Percentiles rank a stretch among this genome's conserved stretches.
Evolutionary conservation across 2,113 vertebrate genomes (phyloP).

Genomic region (Nicator chloris): DNA sequence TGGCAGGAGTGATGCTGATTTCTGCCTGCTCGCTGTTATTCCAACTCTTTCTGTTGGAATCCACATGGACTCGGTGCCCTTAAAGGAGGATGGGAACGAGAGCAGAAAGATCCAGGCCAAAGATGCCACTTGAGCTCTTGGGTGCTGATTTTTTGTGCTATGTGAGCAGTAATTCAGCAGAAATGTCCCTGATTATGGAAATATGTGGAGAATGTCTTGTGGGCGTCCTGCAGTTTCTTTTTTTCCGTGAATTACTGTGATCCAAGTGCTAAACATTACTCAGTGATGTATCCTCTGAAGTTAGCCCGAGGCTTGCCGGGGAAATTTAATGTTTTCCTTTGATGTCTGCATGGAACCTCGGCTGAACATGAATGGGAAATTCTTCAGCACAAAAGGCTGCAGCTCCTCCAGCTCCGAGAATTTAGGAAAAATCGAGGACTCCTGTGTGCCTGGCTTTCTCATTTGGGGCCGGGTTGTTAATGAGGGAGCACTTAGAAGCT

Average conservation of each 20-base stretch:
- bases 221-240: conserved; percentile 44
- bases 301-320: conserved; percentile 37
- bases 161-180: conserved; percentile 34
- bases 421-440: not conserved
- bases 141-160: not conserved
- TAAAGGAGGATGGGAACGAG: not conserved
- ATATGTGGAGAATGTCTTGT: conserved; percentile 69
- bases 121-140: not conserved
- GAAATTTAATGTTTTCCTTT: conserved; percentile 27
- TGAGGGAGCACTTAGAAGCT: not conserved
- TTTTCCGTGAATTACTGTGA: not conserved
- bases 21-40: not conserved
- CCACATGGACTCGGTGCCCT: not conserved
- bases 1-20: not conserved
- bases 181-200: conserved; percentile 46
- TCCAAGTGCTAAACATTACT: conserved; percentile 41
- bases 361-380: not conserved
- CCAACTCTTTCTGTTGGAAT: not conserved
- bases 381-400: not conserved
- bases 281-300: conserved; percentile 49
- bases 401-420: not conserved
- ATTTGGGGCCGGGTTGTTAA: not conserved
- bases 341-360: conserved; percentile 4
- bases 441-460: not conserved
- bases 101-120: not conserved